Evolutionary conservation across 2,113 vertebrate genomes (phyloP).

Genomic region (Gorsachius goisagi): DNA sequence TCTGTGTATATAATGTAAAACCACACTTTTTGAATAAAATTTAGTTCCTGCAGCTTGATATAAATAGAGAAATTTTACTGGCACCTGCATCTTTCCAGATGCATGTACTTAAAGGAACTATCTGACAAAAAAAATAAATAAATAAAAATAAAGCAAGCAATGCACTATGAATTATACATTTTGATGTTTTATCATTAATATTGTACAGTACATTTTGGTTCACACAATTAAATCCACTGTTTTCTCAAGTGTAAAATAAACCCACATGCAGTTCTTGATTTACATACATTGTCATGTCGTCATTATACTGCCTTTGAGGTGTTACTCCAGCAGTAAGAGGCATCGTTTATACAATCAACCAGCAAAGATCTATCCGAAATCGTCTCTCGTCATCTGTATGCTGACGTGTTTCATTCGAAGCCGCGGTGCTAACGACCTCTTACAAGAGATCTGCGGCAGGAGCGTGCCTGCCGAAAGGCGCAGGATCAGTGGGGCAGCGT

Average conservation of each 20-base stretch:
- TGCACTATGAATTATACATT: slow-evolving; percentile 90
- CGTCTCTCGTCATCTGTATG: neutral
- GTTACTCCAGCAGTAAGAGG: slow-evolving; percentile 52
- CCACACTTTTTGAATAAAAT: slow-evolving; percentile 91
- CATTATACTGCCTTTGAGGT: slow-evolving; percentile 72
- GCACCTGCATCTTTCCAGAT: slow-evolving; percentile 88
- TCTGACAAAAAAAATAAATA: slow-evolving; percentile 81
- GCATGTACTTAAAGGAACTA: slow-evolving; percentile 86
- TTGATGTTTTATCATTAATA: slow-evolving; percentile 94
- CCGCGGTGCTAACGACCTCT: neutral
- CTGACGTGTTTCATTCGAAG: slow-evolving; percentile 24
- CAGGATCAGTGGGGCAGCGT: neutral
- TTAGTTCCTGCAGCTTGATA: slow-evolving; percentile 93
- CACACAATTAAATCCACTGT: slow-evolving; percentile 91
- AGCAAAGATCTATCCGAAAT: slow-evolving; percentile 23
- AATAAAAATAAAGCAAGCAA: slow-evolving; percentile 84
- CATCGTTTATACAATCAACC: slow-evolving; percentile 42
- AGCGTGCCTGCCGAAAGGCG: neutral
- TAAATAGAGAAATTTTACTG: slow-evolving; percentile 87
- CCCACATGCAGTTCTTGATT: slow-evolving; percentile 95
- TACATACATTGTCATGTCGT: slow-evolving; percentile 83
- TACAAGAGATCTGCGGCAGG: neutral
- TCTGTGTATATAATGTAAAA: slow-evolving; percentile 97
- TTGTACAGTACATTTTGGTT: slow-evolving; percentile 91
- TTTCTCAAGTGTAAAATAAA: slow-evolving; percentile 99